Base-by-base conservation (phyloP, 1,140 invertebrate species). In the Steinernema feltiae region DNA sequence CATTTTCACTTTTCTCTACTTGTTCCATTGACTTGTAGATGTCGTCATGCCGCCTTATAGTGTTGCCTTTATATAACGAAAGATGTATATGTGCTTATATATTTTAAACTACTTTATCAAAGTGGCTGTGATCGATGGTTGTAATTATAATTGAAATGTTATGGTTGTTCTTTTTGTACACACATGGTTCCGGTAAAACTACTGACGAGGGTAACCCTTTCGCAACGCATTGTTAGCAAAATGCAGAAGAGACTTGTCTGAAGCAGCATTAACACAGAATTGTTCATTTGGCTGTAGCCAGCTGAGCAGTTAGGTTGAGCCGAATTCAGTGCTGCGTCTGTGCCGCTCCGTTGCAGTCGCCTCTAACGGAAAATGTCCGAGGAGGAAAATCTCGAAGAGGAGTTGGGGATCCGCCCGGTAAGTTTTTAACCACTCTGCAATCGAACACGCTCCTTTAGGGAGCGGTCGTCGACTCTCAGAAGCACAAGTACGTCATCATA, bases 101-200 rank as follows among this genome's bases (percentile, higher is more conserved):
- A n/a, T 41, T 41, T 41, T 7, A 7, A 41, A 41, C 35, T 41
- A 95, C 98, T 88, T 93, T 0, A 90, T 98, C 3, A 94, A 97
- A 80, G 80, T 98, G 32, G 93, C 92, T 1, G 87, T 92, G 1
- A 90, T 94, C 1, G 35, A 41, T 41, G n/a, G n/a, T n/a, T n/a
- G n/a, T n/a, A n/a, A n/a, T n/a, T n/a, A n/a, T n/a, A n/a, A n/a
- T n/a, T n/a, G n/a, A n/a, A n/a, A n/a, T n/a, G n/a, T n/a, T n/a
- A n/a, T n/a, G n/a, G n/a, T n/a, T 41, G 35, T 41, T 41, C 18
- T 18, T 41, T 7, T 41, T 7, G 18, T 18, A 18, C 35, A 41
- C 35, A 41, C 18, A 41, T 41, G 35, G 35, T 41, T 41, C 35
- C 35, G 35, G 35, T 41, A 41, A 41, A n/a, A 41, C 18, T 41